phyloP scores from a whole-genome alignment of 1,140 invertebrate genomes.

The Drosophila baimaii region DNA sequence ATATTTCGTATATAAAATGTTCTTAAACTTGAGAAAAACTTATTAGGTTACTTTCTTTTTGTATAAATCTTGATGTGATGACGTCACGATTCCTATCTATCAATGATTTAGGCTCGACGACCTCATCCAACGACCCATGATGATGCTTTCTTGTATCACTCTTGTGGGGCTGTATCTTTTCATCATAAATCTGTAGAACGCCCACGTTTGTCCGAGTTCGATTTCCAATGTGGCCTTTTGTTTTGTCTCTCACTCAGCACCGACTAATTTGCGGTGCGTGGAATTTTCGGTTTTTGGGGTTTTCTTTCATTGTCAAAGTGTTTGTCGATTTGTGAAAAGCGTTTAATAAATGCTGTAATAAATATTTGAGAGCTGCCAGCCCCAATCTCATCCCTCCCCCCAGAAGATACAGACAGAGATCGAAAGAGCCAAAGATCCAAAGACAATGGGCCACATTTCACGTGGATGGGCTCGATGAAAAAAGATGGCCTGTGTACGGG shows the following conservation, averaged over 20 bases:
- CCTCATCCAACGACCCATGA: slow-evolving; percentile 10
- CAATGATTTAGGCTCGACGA: slow-evolving; percentile 44
- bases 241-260: slow-evolving; percentile 36
- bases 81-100: background rate
- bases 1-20: background rate
- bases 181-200: slow-evolving; percentile 76
- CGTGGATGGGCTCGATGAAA: slow-evolving; percentile 61
- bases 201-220: slow-evolving; percentile 57
- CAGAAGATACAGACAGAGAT: too few relatives aligned
- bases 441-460: slow-evolving; percentile 77
- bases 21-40: fast-evolving
- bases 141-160: slow-evolving; percentile 24
- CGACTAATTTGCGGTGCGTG: slow-evolving; percentile 75
- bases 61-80: background rate
- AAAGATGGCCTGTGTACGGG: slow-evolving; percentile 28
- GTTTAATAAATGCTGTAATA: slow-evolving; percentile 75
- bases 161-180: slow-evolving; percentile 35
- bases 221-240: slow-evolving; percentile 38
- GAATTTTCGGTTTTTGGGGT: slow-evolving; percentile 59
- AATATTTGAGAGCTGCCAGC: slow-evolving; percentile 66
- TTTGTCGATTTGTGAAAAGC: slow-evolving; percentile 71
- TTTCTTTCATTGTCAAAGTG: slow-evolving; percentile 45
- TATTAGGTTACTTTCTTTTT: background rate
- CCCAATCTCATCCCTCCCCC: background rate
- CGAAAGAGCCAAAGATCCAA: background rate